Evolutionary conservation across 2,113 vertebrate species (phyloP), one percentile per base, ranked within the genome.

Genomic region (Girardinichthys multiradiatus): DNA sequence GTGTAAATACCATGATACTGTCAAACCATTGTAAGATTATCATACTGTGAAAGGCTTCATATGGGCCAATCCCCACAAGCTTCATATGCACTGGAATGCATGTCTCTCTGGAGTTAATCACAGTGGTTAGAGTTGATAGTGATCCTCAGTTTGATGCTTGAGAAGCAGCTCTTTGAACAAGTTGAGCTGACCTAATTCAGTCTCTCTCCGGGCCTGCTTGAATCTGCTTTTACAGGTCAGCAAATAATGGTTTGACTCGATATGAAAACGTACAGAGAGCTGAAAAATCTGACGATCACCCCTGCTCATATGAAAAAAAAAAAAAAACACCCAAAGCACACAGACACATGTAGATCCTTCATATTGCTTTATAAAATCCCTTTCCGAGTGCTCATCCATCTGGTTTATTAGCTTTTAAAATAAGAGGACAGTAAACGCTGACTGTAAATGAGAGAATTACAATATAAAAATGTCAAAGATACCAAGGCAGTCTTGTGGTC

Each of bases 371-470:
- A n/a, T 68, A 67, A 82, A 82, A 74, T 21, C 60, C 72, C 35
- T 72, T 54, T 37, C 45, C 7, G 51, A 77, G 77, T 8, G 64
- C 76, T 81, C 76, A 70, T 80, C 84, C 71, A 31, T 80, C 81
- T 79, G 9, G 6, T 90, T 88, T 87, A 90, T 37, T 80, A 70
- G 84, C 81, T 83, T 87, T 87, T 82, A 77, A 80, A 88, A 80
- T 61, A 80, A 72, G 64, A 48, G 39, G 73, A 83, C 70, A 79
- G 62, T 89, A 86, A 90, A 86, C 28, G 37, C 61, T 33, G 76
- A 85, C 84, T 86, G 84, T 83, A 88, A 90, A 89, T 74, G 81
- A 80, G 79, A 81, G 82, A 61, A 76, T 80, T 74, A 75, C 59
- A 35, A 54, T 81, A 70, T 92, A 73, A 87, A 88, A 72, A 33